phyloP scores from a whole-genome alignment of 2,888 invertebrate species.

The Trachelus troglodyta region DNA sequence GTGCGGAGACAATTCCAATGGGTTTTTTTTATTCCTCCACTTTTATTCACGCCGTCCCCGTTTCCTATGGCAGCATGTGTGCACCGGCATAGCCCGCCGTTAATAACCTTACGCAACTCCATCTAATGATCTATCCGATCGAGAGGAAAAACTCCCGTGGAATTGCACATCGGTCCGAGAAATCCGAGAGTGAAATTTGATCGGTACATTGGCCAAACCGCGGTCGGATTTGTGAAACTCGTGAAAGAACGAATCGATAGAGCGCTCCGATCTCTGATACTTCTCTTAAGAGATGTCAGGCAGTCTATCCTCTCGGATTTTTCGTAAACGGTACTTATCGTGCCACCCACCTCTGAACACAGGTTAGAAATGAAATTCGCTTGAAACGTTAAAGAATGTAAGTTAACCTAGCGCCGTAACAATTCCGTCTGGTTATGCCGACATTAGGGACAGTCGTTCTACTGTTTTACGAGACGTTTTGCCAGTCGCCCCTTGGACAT shows the following conservation, averaged over 20 bases:
- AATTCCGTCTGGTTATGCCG: background rate
- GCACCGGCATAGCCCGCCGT: background rate
- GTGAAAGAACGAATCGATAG: background rate
- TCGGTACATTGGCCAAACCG: constrained; percentile 27
- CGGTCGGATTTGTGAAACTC: constrained; percentile 34
- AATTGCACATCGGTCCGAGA: constrained; percentile 22
- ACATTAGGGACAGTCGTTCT: background rate
- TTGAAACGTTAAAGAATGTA: background rate
- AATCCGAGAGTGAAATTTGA: constrained; percentile 30
- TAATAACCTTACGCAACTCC: background rate
- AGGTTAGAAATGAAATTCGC: background rate
- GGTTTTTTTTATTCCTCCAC: background rate
- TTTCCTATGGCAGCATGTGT: background rate
- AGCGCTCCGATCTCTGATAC: background rate
- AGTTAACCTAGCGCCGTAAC: background rate
- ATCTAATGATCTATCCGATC: background rate
- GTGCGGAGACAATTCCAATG: background rate
- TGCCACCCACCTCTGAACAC: background rate
- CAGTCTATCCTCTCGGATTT: background rate
- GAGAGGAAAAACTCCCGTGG: constrained; percentile 7
- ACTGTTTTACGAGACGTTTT: background rate
- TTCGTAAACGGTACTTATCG: background rate
- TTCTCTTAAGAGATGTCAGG: background rate
- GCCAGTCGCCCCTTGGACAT: background rate
- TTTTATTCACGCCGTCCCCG: background rate